Base-by-base conservation (phyloP, 1,140 invertebrate species). In the Pogonomyrmex californicus region DNA sequence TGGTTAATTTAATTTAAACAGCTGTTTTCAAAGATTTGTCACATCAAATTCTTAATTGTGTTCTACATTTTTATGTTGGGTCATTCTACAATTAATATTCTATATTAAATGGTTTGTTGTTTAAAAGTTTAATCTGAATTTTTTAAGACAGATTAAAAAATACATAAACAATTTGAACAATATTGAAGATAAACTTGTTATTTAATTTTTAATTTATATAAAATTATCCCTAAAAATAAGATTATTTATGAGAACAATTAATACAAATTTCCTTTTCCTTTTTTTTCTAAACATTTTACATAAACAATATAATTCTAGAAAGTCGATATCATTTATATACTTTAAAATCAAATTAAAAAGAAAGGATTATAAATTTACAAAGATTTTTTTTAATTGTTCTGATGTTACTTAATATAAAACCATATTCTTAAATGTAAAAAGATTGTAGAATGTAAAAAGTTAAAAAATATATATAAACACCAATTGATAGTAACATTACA, bases 321-420 rank as follows among this genome's bases (percentile, higher is more conserved):
- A 23, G 23, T 23, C 23, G 23, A 23, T 23, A 23, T 23, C 23
- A 23, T 23, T 23, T 23, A 23, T 41, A 23, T 36, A n/a, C 36
- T 47, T 41, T 41, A 51, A 30, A 71, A 2, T 47, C 47, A 12
- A 71, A 47, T 65, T 30, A 5, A 51, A 14, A 56, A 33, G 47
- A 14, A 63, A 71, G 12, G n/a, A 41, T 5, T 51, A 33, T 12
- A 23, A 30, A 14, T n/a, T 17, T 33, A 30, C 23, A 23, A 23
- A 23, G 23, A 33, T n/a, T 0, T 78, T 56, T 38, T 58, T 47
- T 56, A 23, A 88, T 79, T 63, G 63, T 83, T 44, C 36, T 71
- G 23, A 0, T 58, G 71, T 41, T 49, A 66, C 44, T 41, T n/a
- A 14, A 33, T 0, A 12, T 6, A 33, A 30, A 75, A 3, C 9